Base-by-base conservation (phyloP, 2,113 vertebrate species). In the Tragelaphus strepsiceros region DNA sequence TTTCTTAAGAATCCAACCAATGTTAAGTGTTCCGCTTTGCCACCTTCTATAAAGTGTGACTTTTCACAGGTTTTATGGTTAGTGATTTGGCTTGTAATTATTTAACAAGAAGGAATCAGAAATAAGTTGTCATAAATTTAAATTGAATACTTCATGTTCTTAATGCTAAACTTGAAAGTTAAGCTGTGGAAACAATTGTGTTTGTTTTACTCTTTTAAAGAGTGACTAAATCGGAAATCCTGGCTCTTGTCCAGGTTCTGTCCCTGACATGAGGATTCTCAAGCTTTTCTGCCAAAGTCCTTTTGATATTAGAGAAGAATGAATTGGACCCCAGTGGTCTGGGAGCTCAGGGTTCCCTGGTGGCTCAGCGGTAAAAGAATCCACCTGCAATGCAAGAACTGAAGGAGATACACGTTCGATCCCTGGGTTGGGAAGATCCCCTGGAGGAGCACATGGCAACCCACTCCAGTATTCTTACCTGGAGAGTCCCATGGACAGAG, bases 21-120 rank as follows among this genome's bases (percentile, higher is more conserved):
- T 74, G 82, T 62, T 22, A 56, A 58, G 62, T 49, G 24, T 54
- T 43, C 62, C 51, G 6, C 53, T 90, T 90, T 77, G 84, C 13
- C 61, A 49, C 64, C 43, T 26, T 64, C 81, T 82, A 10, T 32
- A 64, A 83, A 89, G 11, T 84, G n/a, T 56, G 30, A 58, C 54
- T 51, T 6, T 28, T 81, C 24, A 39, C 13, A n/a, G 0, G 13
- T 32, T 54, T 78, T 85, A 62, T 92, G 24, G 87, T 67, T 84
- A 90, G 80, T 77, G 49, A 32, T 35, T 77, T 24, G 15, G 61
- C 9, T 49, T 17, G 32, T 51, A 94, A 95, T 94, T 81, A 94
- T 81, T 94, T 92, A 94, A 88, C 13, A 88, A n/a, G 54, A 96
- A 82, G 74, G 88, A 95, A 92, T 85, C 61, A 89, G 49, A 94